phyloP scores from a whole-genome alignment of 2,888 invertebrate species.

The Leucophora obtusa region DNA sequence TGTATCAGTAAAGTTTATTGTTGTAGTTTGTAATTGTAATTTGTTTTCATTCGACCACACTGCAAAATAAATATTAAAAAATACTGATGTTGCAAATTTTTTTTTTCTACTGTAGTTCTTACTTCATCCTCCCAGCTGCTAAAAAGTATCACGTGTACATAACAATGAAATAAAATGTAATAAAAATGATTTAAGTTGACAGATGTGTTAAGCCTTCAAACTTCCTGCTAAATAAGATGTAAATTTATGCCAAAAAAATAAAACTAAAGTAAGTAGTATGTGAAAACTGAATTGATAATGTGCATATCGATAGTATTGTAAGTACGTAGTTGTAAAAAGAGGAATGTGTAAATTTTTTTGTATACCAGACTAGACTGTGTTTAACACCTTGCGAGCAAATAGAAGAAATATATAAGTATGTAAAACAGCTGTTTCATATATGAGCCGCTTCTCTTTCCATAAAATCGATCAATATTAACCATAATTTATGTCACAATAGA shows the following conservation, averaged over 20 bases:
- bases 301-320: not conserved
- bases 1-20: too few species aligned
- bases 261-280: not conserved
- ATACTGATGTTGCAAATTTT: too few species aligned
- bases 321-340: too few species aligned
- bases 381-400: not conserved
- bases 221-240: slow-evolving; percentile 45
- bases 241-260: slow-evolving; percentile 49
- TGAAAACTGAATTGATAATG: not conserved
- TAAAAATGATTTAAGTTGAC: slow-evolving; percentile 49
- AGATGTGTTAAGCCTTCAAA: slow-evolving; percentile 50
- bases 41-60: too few species aligned
- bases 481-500: slow-evolving; percentile 44
- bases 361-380: not conserved
- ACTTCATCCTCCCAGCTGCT: too few species aligned
- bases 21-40: too few species aligned
- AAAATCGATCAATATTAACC: not conserved
- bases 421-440: not conserved
- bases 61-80: too few species aligned
- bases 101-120: too few species aligned
- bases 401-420: too few species aligned
- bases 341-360: not conserved
- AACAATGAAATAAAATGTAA: slow-evolving; percentile 24
- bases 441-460: too few species aligned
- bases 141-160: slow-evolving; percentile 29